phyloP scores from a whole-genome alignment of 1,140 invertebrate genomes.

The Sycobia sp. region DNA sequence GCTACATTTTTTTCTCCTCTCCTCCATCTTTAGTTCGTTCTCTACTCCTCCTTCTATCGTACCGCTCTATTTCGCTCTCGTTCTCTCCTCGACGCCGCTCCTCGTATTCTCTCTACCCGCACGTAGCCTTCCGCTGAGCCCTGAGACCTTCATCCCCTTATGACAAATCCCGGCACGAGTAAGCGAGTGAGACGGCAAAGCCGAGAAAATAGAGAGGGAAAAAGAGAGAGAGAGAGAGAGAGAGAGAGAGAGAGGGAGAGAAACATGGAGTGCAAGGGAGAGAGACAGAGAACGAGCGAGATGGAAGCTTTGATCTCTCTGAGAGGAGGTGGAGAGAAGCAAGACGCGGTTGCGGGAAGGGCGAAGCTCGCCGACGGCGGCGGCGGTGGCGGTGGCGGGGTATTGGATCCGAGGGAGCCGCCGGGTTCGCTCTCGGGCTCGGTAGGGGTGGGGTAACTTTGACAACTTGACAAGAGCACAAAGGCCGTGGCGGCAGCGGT shows the following conservation, averaged over 20 bases:
- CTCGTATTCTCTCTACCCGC: not conserved
- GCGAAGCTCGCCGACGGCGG: not conserved
- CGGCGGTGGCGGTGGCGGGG: slow-evolving; percentile 11
- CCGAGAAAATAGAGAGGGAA: not conserved
- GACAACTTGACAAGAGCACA: slow-evolving; percentile 63
- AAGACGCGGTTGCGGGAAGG: slow-evolving; percentile 7
- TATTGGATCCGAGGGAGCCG: slow-evolving; percentile 52
- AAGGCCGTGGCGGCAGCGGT: slow-evolving; percentile 48
- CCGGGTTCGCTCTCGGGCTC: slow-evolving; percentile 25
- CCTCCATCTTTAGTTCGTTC: no score
- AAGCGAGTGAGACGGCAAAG: not conserved
- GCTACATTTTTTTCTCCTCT: no score
- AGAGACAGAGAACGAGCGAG: no score
- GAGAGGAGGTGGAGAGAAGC: no score
- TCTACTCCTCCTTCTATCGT: not conserved
- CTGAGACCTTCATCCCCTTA: slow-evolving; percentile 30
- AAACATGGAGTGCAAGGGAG: no score
- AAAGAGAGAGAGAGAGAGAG: slow-evolving; percentile 4
- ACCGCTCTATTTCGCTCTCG: no score
- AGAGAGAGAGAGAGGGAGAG: slow-evolving; percentile 21
- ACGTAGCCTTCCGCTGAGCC: not conserved
- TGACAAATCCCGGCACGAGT: not conserved
- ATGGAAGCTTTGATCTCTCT: no score
- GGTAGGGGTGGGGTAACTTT: slow-evolving; percentile 57
- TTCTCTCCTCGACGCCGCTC: not conserved